These are phyloP conservation scores for Drosophila ananassae DNA, from an alignment of 1,140 invertebrate species.

Conservation along the genomic window DNA sequence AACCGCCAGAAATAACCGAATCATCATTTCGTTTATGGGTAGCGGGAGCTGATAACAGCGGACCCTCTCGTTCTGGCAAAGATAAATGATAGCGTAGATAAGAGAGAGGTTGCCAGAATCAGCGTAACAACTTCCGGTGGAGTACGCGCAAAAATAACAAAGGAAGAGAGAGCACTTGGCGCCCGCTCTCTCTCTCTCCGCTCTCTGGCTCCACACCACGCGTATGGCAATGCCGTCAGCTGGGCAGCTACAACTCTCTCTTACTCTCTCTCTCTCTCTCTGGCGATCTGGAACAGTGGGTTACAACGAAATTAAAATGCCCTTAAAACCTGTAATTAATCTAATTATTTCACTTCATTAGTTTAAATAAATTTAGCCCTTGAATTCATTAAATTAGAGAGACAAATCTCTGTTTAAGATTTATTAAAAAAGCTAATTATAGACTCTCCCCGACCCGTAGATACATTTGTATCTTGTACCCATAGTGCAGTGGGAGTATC, in stretches of 20 bases:
- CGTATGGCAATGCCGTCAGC: constrained; percentile 40
- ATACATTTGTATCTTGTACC: not conserved
- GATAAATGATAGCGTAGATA: constrained; percentile 57
- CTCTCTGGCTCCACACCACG: constrained; percentile 9
- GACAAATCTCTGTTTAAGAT: not conserved
- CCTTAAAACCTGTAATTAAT: not conserved
- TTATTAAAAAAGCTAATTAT: not conserved
- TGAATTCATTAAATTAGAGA: not conserved
- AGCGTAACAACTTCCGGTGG: constrained; percentile 71
- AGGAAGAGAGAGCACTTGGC: not conserved
- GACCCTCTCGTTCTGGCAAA: constrained; percentile 3
- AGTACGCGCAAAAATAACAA: constrained; percentile 22
- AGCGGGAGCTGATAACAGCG: constrained; percentile 40
- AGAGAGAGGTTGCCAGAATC: constrained; percentile 39
- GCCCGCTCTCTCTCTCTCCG: not conserved
- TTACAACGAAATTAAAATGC: not conserved
- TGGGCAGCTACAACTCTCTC: constrained; percentile 16
- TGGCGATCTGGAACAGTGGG: not conserved
- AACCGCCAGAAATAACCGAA: constrained; percentile 40
- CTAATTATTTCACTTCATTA: not conserved
- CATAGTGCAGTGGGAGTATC: constrained; percentile 2
- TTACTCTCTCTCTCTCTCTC: constrained; percentile 8
- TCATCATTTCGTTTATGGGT: constrained; percentile 28
- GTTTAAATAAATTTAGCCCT: not conserved
- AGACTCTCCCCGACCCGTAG: not conserved